phyloP scores from a whole-genome alignment of 1,140 invertebrate species.

The Ostrea edulis region DNA sequence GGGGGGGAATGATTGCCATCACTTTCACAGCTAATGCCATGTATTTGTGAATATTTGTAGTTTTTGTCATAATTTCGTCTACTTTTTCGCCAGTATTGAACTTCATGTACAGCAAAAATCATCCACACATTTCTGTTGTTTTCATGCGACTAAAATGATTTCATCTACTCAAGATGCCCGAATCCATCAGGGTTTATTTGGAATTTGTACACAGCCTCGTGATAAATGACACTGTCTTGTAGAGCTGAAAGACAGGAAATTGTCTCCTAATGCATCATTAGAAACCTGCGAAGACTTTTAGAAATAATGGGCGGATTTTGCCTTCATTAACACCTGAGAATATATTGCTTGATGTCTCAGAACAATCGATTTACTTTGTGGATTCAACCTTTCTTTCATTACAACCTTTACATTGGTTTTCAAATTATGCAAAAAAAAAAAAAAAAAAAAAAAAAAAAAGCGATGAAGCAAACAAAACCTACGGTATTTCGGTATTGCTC shows the following conservation, averaged over 20 bases:
- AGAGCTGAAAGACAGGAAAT: constrained; percentile 32
- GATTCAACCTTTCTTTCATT: constrained; percentile 24
- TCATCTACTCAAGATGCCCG: too few relatives aligned
- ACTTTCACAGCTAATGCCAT: too few relatives aligned
- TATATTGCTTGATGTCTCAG: not conserved
- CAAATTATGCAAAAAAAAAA: not conserved
- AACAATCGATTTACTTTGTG: constrained; percentile 21
- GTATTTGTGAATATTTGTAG: too few relatives aligned
- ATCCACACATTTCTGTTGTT: too few relatives aligned
- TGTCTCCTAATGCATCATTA: constrained; percentile 21
- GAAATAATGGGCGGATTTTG: constrained; percentile 30
- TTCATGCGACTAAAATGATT: too few relatives aligned
- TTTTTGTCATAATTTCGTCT: too few relatives aligned
- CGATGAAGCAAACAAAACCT: too few relatives aligned
- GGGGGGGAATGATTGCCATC: too few relatives aligned
- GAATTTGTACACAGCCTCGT: not conserved
- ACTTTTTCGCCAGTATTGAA: too few relatives aligned
- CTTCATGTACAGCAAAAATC: too few relatives aligned
- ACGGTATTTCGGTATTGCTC: too few relatives aligned
- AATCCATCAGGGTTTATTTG: not conserved
- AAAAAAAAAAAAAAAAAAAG: too few relatives aligned
- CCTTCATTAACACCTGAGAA: constrained; percentile 34
- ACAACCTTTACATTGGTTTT: not conserved
- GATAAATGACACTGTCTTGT: constrained; percentile 18
- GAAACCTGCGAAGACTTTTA: constrained; percentile 23